phyloP scores from a whole-genome alignment of 2,888 invertebrate genomes.

The Neelides folsomi region DNA sequence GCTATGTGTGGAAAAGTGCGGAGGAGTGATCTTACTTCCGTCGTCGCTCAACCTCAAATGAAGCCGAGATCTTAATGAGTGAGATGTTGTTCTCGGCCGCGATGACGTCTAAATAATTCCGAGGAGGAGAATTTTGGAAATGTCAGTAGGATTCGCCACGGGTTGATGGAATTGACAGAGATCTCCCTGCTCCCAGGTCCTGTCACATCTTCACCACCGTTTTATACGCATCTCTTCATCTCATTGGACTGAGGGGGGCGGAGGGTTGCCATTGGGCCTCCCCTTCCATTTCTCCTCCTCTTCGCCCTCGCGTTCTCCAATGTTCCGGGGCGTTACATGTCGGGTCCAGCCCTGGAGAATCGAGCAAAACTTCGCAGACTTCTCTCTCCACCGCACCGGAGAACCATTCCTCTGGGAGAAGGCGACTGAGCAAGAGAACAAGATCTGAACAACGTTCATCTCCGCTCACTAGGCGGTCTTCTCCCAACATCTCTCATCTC shows the following conservation, averaged over 20 bases:
- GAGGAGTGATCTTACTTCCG: neutral
- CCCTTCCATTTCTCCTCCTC: constrained; percentile 6
- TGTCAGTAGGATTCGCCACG: constrained; percentile 34
- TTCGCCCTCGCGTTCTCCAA: constrained; percentile 8
- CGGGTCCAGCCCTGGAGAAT: neutral
- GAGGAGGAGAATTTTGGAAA: constrained; percentile 17
- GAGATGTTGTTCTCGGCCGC: constrained; percentile 10
- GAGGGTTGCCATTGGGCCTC: constrained; percentile 1
- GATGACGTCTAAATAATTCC: constrained; percentile 29
- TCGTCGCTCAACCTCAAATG: neutral
- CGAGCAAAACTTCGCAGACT: constrained; percentile 12
- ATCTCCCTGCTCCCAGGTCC: constrained; percentile 25
- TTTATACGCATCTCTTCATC: constrained; percentile 26
- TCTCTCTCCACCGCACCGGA: neutral
- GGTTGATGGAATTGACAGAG: constrained; percentile 32
- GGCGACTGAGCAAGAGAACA: too few species aligned
- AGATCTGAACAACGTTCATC: too few species aligned
- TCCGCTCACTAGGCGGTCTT: too few species aligned
- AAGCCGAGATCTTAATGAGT: constrained; percentile 13
- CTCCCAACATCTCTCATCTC: too few species aligned
- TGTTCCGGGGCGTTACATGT: constrained; percentile 8
- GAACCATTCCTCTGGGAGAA: too few species aligned
- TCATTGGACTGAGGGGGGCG: constrained; percentile 9
- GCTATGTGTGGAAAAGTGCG: too few species aligned
- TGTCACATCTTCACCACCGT: constrained; percentile 24